Evolutionary conservation across 2,113 vertebrate genomes (phyloP), one percentile per base, ranked within the genome.

Genomic region (Stigmatopora nigra): DNA sequence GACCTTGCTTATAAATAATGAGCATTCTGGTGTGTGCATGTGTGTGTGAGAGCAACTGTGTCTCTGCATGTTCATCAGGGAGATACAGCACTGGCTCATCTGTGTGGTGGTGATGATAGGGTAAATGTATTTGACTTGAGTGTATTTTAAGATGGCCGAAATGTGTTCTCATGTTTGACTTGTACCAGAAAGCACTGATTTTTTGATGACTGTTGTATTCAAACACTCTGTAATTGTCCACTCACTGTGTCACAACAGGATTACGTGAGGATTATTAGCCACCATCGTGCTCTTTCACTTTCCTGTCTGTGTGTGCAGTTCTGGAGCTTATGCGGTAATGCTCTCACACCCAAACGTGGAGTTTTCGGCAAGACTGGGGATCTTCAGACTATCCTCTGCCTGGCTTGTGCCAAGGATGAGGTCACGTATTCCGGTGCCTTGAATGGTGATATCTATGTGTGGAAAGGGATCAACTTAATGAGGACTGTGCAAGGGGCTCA

Each of bases 241-340:
- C 81, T 77, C 75, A 68, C 57, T 67, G 68, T 79, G 72, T 73
- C 63, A 78, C 68, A 47, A 59, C 68, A 58, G 78, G 80, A 85
- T 85, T 82, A 86, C 65, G 67, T 31, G 31, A 58, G 57, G 77
- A 87, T 84, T 81, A 82, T 82, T 82, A 83, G 73, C 79, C 63
- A 73, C 63, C 62, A 46, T 48, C 41, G 22, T 12, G 45, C 53
- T 65, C 65, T 76, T 69, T 73, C 59, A 73, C 80, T 68, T 68
- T 74, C 58, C 49, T 82, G 68, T 86, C 59, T 71, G 65, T 86
- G 70, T 82, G 76, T 91, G 73, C 90, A 99, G 97, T 99, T 99
- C 83, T 99, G 97, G 97, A 98, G 90, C 88, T 91, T 99, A 77
- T 99, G 96, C 75, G 97, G 97, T 80, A 99, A 99, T 76, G 95